phyloP scores from a whole-genome alignment of 1,140 invertebrate genomes.

The Conus betulinus region DNA sequence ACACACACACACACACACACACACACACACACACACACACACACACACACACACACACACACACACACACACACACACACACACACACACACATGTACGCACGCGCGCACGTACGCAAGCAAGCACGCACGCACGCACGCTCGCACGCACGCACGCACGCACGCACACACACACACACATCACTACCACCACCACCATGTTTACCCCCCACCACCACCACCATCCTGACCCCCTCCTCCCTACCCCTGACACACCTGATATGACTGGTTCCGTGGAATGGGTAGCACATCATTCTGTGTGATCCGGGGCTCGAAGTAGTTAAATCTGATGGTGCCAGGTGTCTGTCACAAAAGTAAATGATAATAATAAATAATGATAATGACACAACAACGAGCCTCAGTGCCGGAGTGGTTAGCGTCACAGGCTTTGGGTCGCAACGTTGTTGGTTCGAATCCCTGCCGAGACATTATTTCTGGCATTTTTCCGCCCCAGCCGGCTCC shows the following conservation, averaged over 20 bases:
- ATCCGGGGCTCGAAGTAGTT: background rate
- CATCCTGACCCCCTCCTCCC: too few species aligned
- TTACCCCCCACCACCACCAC: too few species aligned
- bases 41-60: background rate
- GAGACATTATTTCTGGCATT: too few species aligned
- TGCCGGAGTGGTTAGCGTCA: too few species aligned
- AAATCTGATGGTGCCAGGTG: background rate
- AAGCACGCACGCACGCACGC: background rate
- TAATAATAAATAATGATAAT: too few species aligned
- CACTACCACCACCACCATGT: too few species aligned
- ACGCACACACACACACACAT: background rate
- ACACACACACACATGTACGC: background rate
- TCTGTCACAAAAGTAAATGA: background rate
- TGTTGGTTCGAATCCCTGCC: too few species aligned
- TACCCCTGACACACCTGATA: background rate
- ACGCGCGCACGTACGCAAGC: background rate
- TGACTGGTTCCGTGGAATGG: background rate
- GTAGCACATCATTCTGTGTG: background rate
- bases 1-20: conserved; percentile 16
- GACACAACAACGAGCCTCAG: too few species aligned
- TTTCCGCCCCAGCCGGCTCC: too few species aligned
- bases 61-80: background rate
- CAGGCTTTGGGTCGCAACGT: too few species aligned
- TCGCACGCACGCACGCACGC: background rate
- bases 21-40: conserved; percentile 6